These are phyloP conservation scores for Phymorhynchus buccinoides DNA, from an alignment of 1,140 invertebrate species.

Conservation along the genomic window DNA sequence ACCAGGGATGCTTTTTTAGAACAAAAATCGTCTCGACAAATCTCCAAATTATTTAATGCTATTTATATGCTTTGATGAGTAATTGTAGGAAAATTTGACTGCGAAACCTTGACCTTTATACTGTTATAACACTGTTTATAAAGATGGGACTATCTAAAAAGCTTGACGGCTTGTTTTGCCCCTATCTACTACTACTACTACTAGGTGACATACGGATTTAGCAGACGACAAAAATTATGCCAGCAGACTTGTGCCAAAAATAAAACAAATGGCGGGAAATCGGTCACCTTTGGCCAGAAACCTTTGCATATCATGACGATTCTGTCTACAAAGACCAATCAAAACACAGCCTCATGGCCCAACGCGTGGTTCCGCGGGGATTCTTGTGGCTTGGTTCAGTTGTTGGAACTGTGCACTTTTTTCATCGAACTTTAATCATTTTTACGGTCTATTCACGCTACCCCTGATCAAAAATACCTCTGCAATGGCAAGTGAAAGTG, in stretches of 20 bases:
- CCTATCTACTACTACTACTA: too few species aligned
- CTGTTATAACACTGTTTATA: too few species aligned
- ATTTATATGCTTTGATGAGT: too few species aligned
- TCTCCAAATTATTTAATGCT: too few species aligned
- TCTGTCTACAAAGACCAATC: slow-evolving; percentile 27
- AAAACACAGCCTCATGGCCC: slow-evolving; percentile 16
- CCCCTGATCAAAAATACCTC: not conserved
- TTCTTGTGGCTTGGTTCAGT: slow-evolving; percentile 23
- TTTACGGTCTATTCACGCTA: not conserved
- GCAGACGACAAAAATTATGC: not conserved
- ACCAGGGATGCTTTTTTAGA: too few species aligned
- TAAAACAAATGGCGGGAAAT: slow-evolving; percentile 29
- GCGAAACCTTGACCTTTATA: too few species aligned
- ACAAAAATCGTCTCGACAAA: too few species aligned
- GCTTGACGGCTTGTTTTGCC: too few species aligned
- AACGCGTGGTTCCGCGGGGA: slow-evolving; percentile 39
- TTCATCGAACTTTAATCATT: not conserved
- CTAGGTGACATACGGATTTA: too few species aligned
- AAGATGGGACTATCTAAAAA: too few species aligned
- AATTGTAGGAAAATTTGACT: too few species aligned
- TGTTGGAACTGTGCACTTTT: not conserved
- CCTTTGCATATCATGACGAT: slow-evolving; percentile 26
- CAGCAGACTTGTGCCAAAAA: slow-evolving; percentile 15
- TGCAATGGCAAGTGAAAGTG: slow-evolving; percentile 18
- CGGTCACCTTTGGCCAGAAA: slow-evolving; percentile 7